Percentiles rank a stretch among this genome's conserved stretches.
These are phyloP conservation scores for Palloptera scutellata DNA, from an alignment of 2,888 invertebrate species.

Conservation along the genomic window DNA sequence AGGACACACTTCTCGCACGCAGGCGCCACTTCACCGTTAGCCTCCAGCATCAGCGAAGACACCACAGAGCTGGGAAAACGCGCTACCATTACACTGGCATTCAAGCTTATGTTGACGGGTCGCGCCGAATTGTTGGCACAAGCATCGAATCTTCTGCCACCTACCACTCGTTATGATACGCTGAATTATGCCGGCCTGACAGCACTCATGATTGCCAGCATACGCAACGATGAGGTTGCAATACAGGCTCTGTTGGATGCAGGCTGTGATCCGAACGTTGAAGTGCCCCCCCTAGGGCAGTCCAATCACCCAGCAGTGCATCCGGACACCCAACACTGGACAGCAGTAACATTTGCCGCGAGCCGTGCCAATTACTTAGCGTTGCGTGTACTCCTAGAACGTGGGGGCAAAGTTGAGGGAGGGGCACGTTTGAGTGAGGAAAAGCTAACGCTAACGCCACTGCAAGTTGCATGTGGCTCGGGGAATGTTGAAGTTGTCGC, in stretches of 20 bases:
- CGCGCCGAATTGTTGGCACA: slow-evolving; percentile 80
- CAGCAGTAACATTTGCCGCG: slow-evolving; percentile 84
- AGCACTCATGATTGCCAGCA: slow-evolving; percentile 83
- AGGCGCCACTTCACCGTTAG: slow-evolving; percentile 28
- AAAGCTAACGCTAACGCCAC: slow-evolving; percentile 84
- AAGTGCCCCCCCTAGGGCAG: slow-evolving; percentile 70
- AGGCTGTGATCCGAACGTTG: slow-evolving; percentile 83
- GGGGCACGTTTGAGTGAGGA: slow-evolving; percentile 84
- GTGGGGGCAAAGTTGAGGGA: slow-evolving; percentile 86
- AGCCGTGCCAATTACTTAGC: slow-evolving; percentile 69
- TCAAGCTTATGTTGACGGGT: slow-evolving; percentile 82
- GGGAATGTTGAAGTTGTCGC: slow-evolving; percentile 83
- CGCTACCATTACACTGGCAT: slow-evolving; percentile 78
- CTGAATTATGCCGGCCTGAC: slow-evolving; percentile 82
- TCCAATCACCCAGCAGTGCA: slow-evolving; percentile 68
- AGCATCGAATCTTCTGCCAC: slow-evolving; percentile 78
- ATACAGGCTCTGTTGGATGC: slow-evolving; percentile 79
- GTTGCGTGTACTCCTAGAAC: slow-evolving; percentile 76
- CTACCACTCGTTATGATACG: slow-evolving; percentile 76
- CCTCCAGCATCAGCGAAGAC: slow-evolving; percentile 50
- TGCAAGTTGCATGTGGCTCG: slow-evolving; percentile 86
- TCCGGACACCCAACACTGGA: slow-evolving; percentile 84
- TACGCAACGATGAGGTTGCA: slow-evolving; percentile 81
- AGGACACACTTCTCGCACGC: slow-evolving; percentile 46
- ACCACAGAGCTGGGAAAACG: slow-evolving; percentile 70